phyloP scores from a whole-genome alignment of 2,888 invertebrate genomes.

The Cerastoderma edule region DNA sequence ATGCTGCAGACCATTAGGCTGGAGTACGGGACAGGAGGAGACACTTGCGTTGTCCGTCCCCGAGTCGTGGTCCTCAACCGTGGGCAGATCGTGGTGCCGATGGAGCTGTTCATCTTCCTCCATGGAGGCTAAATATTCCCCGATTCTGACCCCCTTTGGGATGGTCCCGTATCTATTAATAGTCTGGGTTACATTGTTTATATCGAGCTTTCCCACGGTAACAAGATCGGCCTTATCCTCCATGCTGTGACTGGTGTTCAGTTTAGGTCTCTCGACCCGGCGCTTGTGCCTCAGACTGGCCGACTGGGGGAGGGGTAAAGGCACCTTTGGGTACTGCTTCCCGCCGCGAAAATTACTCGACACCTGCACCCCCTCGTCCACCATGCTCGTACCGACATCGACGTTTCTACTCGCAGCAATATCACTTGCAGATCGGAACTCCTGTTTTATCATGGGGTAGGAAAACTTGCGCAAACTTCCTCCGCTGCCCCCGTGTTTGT shows the following conservation, averaged over 20 bases:
- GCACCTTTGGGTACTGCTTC: slow-evolving; percentile 75
- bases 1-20: slow-evolving; percentile 54
- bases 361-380: slow-evolving; percentile 63
- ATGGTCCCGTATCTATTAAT: slow-evolving; percentile 96
- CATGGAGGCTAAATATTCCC: slow-evolving; percentile 97
- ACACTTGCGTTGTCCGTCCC: slow-evolving; percentile 79
- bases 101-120: slow-evolving; percentile 77
- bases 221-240: slow-evolving; percentile 58
- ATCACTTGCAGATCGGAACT: slow-evolving; percentile 56
- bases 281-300: slow-evolving; percentile 65
- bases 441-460: slow-evolving; percentile 65
- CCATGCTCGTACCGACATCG: slow-evolving; percentile 68
- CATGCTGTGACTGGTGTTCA: slow-evolving; percentile 63
- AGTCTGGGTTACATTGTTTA: slow-evolving; percentile 96
- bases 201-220: slow-evolving; percentile 95
- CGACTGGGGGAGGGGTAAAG: slow-evolving; percentile 76
- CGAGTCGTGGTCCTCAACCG: slow-evolving; percentile 77
- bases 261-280: slow-evolving; percentile 60
- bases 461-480: slow-evolving; percentile 67
- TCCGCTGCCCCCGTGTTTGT: too few relatives aligned
- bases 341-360: slow-evolving; percentile 53
- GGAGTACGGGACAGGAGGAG: slow-evolving; percentile 68
- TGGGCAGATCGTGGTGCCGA: slow-evolving; percentile 65
- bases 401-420: slow-evolving; percentile 53
- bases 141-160: slow-evolving; percentile 98